Base-by-base conservation (phyloP, 1,140 invertebrate species). In the Drosophila arizonae region DNA sequence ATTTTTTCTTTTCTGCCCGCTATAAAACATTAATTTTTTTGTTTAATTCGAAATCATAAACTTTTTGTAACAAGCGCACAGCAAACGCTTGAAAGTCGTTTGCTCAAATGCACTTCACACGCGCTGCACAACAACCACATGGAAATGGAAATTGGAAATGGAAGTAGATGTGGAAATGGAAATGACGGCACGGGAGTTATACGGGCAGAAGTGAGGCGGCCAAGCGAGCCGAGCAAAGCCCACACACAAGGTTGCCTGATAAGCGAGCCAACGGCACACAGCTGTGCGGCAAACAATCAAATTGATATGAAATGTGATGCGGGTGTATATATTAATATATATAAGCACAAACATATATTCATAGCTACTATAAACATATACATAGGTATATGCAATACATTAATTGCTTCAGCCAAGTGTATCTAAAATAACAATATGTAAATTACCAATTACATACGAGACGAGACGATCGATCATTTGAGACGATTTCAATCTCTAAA, bases 11-110 rank as follows among this genome's bases (percentile, higher is more conserved):
- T 62, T 39, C 43, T 54, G 60, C 21, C 24, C 26, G 79, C 36
- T 69, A 72, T 87, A 78, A 82, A 87, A 87, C 82, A 86, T 71
- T 86, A 78, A 77, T 86, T 86, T 86, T 87, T 86, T 86, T 86
- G 82, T 87, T 86, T 87, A 87, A 87, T 77, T 66, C 79, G 72
- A 87, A 87, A 87, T 88, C 72, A 86, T 87, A 88, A 87, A 87
- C 82, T 87, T 87, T 87, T 87, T 66, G 73, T 88, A 87, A 66
- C 82, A 87, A 87, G 84, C 79, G 84, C 79, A 15, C 82, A 87
- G 82, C 68, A 87, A 87, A 52, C 82, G 69, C 86, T 79, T 76
- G 82, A 87, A 87, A 88, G 81, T 60, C 68, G 68, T 87, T 87
- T 86, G 78, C 57, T 54, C 13, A 6, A 72, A 66, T 87, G 82